Conservation (phyloP, 2,113 vertebrate species). For the Centropristis striata region DNA sequence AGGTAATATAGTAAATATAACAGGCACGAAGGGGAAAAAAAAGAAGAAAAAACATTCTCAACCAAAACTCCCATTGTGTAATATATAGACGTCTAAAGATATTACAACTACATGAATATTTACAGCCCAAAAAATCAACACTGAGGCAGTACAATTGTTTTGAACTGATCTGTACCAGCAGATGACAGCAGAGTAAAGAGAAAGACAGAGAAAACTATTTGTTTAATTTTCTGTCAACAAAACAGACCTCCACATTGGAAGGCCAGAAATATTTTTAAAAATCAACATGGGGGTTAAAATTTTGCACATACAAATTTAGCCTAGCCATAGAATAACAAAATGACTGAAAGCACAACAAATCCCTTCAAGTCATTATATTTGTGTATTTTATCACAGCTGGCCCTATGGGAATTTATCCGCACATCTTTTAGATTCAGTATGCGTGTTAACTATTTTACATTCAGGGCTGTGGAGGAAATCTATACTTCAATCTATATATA, state of each 20-base stretch:
- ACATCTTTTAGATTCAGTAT: background rate
- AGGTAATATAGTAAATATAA: no score
- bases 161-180: background rate
- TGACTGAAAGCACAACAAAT: no score
- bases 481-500: background rate
- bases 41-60: background rate
- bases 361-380: no score
- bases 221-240: background rate
- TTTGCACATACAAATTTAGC: no score
- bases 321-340: background rate
- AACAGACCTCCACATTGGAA: background rate
- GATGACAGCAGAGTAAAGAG: slow-evolving; percentile 40
- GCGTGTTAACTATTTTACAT: background rate
- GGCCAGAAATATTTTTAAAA: no score
- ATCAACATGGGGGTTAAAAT: no score
- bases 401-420: background rate
- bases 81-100: background rate
- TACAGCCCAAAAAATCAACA: background rate
- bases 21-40: no score
- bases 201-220: background rate
- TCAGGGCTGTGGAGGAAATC: no score
- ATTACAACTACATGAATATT: background rate
- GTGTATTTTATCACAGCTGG: background rate
- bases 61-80: background rate
- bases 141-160: background rate